phyloP scores from a whole-genome alignment of 2,113 vertebrate genomes.

The Sus scrofa region DNA sequence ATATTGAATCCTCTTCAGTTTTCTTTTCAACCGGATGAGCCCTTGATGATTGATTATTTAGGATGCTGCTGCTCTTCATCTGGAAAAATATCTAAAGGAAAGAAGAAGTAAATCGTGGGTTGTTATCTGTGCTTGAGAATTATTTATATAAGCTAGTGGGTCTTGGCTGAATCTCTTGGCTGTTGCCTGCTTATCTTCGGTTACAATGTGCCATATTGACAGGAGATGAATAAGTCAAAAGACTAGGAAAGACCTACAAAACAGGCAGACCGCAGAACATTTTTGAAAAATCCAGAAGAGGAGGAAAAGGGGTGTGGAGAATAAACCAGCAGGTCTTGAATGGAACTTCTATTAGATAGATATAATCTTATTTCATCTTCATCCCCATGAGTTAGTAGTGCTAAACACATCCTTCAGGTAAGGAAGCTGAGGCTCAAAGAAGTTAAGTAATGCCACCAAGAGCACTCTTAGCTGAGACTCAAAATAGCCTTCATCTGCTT shows the following conservation, averaged over 20 bases:
- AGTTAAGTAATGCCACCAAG: neutral
- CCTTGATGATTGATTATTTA: neutral
- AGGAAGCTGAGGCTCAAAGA: neutral
- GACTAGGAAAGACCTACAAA: neutral
- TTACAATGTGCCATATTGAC: neutral
- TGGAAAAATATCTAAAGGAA: neutral
- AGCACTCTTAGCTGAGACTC: neutral
- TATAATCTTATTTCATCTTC: neutral
- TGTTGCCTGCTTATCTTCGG: neutral
- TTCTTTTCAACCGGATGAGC: neutral
- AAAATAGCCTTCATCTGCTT: neutral
- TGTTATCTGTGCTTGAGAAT: neutral
- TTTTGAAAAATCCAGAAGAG: neutral
- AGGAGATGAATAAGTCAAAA: constrained; percentile 3
- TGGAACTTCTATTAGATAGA: neutral
- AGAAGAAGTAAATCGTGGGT: neutral
- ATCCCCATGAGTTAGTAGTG: neutral
- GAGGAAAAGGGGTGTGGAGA: neutral
- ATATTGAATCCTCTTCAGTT: neutral
- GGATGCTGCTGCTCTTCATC: neutral
- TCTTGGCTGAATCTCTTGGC: neutral
- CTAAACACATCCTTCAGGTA: neutral
- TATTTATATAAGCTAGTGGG: neutral
- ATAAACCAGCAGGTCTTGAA: neutral
- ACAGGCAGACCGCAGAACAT: neutral